These are phyloP conservation scores for Nymphalis polychloros DNA, from an alignment of 2,888 invertebrate species.

Conservation along the genomic window DNA sequence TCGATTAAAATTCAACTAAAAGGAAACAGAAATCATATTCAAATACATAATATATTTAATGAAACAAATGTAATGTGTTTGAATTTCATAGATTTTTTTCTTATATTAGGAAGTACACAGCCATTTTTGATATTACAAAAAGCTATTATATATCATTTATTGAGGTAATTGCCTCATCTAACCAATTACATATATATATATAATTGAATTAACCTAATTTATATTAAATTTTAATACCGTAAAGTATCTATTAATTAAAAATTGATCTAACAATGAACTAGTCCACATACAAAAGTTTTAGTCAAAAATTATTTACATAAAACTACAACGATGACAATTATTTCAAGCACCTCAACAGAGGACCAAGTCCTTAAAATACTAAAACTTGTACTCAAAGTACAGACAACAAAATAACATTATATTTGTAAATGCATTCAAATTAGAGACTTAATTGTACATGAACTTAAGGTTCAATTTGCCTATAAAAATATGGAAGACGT, in stretches of 20 bases:
- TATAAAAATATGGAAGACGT: constrained; percentile 9
- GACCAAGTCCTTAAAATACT: constrained; percentile 59
- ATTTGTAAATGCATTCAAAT: constrained; percentile 48
- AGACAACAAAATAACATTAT: constrained; percentile 49
- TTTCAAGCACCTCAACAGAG: constrained; percentile 33
- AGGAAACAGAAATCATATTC: constrained; percentile 3
- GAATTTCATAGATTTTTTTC: constrained; percentile 40
- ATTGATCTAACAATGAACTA: constrained; percentile 28
- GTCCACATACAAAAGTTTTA: not conserved
- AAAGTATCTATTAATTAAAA: constrained; percentile 26
- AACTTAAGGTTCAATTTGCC: not conserved
- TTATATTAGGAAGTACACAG: constrained; percentile 77
- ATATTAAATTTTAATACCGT: constrained; percentile 24
- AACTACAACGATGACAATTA: not conserved
- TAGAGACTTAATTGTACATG: constrained; percentile 8
- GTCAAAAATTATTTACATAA: not conserved
- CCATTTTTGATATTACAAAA: constrained; percentile 61
- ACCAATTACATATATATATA: not conserved
- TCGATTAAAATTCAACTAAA: not conserved
- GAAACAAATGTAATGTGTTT: constrained; percentile 16
- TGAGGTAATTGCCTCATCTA: constrained; percentile 4
- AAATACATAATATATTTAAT: constrained; percentile 11
- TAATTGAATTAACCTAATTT: constrained; percentile 13
- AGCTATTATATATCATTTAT: constrained; percentile 13
- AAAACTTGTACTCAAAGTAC: constrained; percentile 68